Evolutionary conservation across 1,140 invertebrate genomes (phyloP).

Genomic region (Bathynomus jamesi): DNA sequence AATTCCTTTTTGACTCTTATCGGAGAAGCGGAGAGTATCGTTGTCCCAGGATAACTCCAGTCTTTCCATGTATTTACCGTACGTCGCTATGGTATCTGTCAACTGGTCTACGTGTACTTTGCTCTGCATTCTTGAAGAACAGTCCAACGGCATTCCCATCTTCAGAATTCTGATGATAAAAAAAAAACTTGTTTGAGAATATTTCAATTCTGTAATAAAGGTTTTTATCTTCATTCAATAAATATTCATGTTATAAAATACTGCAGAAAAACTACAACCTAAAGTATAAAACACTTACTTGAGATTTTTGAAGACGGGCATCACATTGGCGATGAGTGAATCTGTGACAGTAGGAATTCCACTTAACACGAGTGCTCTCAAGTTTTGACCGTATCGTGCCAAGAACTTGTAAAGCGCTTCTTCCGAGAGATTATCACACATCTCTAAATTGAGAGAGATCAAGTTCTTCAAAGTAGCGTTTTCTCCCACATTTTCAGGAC

Average conservation of each 20-base stretch:
- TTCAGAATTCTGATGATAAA: conserved; percentile 71
- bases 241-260: too few relatives aligned
- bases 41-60: conserved; percentile 97
- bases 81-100: conserved; percentile 93
- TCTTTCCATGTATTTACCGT: conserved; percentile 77
- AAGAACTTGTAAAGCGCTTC: conserved; percentile 86
- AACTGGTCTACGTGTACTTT: conserved; percentile 96
- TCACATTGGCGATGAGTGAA: conserved; percentile 86
- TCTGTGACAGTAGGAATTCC: conserved; percentile 98
- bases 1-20: conserved; percentile 96
- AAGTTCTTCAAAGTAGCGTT: conserved; percentile 75
- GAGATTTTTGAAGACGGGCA: conserved; percentile 80
- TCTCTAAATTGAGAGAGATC: conserved; percentile 83
- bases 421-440: conserved; percentile 90
- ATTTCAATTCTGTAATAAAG: too few relatives aligned
- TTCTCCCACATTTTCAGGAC: conserved; percentile 63
- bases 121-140: conserved; percentile 24
- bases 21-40: conserved; percentile 93
- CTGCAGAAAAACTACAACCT: too few relatives aligned
- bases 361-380: conserved; percentile 76
- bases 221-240: too few relatives aligned
- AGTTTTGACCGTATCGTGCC: conserved; percentile 61
- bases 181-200: too few relatives aligned
- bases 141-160: conserved; percentile 74
- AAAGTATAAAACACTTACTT: conserved; percentile 69